Evolutionary conservation across 2,888 invertebrate genomes (phyloP), one percentile per base, ranked within the genome.

Genomic region (Odontothrips loti): DNA sequence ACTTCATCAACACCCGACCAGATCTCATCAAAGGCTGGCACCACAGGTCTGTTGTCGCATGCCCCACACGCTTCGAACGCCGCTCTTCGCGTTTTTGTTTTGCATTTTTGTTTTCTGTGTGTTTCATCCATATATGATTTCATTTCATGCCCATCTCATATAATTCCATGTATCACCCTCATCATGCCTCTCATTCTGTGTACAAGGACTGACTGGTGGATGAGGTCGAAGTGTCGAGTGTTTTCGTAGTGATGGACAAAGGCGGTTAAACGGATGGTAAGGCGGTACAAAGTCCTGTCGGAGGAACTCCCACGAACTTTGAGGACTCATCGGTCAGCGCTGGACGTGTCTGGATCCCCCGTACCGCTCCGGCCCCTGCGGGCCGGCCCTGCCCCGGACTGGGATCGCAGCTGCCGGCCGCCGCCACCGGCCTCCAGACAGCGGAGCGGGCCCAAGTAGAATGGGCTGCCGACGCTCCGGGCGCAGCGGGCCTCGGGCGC

Each of bases 1-100:
- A 88, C 83, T 86, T 89, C 84, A 87, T 89, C 85, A 83, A 84
- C 43, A 84, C 85, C 0, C 83, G 84, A 4, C 82, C 84, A 1
- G 84, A 84, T 10, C 83, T 84, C 68, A 83, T 83, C 2, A 84
- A 84, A 81, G 84, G 84, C 81, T 85, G 85, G 85, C 84, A 84
- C 78, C 83, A 84, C 48, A 84, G 83, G 85, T 85, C 81, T 84
- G 84, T 79, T 43, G 48, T 68, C 29, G 29, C 47, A 0, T n/a
- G 20, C 47, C 20, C 20, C 48, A 20, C 27, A 79, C 63, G 58
- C 58, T 58, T 43, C 34, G 6, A 43, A 43, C 34, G 34, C 34
- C 34, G 34, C 34, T 43, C 6, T 43, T 6, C 34, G 34, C 34
- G 34, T 43, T 43, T 43, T 43, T 43, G 2, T 43, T 43, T 51